Evolutionary conservation across 2,797 vertebrate genomes (phyloP).

Genomic region (Helicolenus hilgendorfi): DNA sequence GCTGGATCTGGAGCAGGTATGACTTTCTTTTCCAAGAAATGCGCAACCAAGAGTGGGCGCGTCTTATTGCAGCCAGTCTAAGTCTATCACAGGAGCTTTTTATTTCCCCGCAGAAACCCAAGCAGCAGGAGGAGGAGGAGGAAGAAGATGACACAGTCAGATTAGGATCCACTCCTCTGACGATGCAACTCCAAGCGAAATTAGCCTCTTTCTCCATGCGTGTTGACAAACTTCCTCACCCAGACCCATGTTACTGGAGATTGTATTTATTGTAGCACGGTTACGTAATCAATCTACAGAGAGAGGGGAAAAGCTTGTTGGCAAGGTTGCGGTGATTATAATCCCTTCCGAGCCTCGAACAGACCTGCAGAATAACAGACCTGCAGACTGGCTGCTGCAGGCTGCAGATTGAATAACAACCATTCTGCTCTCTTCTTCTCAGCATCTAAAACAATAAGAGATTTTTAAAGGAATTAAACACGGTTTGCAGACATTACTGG

Average conservation of each 20-base stretch:
- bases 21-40: conserved; percentile 1
- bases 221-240: not conserved
- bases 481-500: not conserved
- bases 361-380: conserved; percentile 19
- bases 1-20: not conserved
- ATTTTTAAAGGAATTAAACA: not conserved
- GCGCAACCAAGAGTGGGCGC: conserved; percentile 59
- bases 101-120: not conserved
- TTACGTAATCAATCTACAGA: conserved; percentile 74
- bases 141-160: not conserved
- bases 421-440: not conserved
- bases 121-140: conserved; percentile 35
- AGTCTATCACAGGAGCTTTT: not conserved
- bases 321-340: conserved; percentile 54
- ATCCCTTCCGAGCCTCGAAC: conserved; percentile 48
- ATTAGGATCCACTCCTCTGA: not conserved
- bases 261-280: conserved; percentile 37
- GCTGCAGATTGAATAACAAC: not conserved
- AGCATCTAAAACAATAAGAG: not conserved
- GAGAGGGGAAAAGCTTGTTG: conserved; percentile 17
- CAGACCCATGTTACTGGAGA: not conserved
- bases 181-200: not conserved
- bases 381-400: not conserved
- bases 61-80: conserved; percentile 35
- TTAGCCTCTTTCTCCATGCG: not conserved